Evolutionary conservation across 2,113 vertebrate genomes (phyloP).

Genomic region (Acanthochromis polyacanthus): DNA sequence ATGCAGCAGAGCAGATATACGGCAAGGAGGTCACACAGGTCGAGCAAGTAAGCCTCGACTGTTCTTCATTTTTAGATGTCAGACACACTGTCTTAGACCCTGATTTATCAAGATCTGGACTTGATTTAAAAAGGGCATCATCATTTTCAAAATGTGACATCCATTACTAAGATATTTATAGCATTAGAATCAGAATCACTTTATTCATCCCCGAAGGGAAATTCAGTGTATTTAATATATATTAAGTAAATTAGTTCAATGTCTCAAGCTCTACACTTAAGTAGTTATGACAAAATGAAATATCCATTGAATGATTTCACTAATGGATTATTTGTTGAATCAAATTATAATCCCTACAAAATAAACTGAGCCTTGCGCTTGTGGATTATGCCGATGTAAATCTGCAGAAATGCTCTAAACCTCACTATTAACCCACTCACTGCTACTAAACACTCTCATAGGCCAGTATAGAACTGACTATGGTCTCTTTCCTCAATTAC

Average conservation of each 20-base stretch:
- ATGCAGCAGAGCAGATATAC: conserved; percentile 28
- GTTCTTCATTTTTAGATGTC: conserved; percentile 43
- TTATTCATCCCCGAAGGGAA: no score
- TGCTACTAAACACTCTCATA: no score
- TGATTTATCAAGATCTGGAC: neutral
- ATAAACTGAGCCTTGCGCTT: conserved; percentile 10
- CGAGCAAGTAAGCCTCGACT: conserved; percentile 6
- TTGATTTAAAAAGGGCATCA: no score
- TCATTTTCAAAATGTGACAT: neutral
- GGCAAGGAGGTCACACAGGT: conserved; percentile 38
- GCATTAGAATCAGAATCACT: no score
- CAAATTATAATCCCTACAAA: conserved; percentile 18
- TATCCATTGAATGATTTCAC: neutral
- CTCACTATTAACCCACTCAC: neutral
- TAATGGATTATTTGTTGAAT: neutral
- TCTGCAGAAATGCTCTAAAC: neutral
- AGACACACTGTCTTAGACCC: neutral
- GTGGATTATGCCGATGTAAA: conserved; percentile 22
- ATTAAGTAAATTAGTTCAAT: no score
- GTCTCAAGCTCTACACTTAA: neutral
- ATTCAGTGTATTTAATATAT: no score
- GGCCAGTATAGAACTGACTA: no score
- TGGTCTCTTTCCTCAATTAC: no score
- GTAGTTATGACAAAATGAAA: neutral
- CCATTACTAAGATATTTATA: neutral